Conservation (phyloP, 2,888 invertebrate species). For the Drosophila mettleri region DNA sequence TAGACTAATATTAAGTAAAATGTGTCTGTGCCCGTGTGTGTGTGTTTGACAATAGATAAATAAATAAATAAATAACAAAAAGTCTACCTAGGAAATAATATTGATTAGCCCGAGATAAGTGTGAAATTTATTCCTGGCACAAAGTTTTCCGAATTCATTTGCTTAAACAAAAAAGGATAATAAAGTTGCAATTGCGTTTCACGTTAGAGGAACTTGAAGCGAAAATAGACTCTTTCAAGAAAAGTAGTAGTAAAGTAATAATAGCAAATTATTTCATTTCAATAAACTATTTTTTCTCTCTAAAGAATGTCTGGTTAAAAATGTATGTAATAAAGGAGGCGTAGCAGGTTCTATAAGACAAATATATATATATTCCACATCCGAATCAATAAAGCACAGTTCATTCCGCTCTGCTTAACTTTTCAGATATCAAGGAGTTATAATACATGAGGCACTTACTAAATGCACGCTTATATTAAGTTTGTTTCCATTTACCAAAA, state of each 20-base stretch:
- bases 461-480: too few species aligned
- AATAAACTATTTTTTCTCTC: too few species aligned
- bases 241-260: background rate
- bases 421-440: too few species aligned
- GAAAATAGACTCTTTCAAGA: background rate
- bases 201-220: background rate
- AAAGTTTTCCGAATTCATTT: conserved; percentile 28
- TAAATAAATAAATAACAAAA: conserved; percentile 35
- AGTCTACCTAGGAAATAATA: conserved; percentile 15
- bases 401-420: too few species aligned
- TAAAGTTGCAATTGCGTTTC: background rate
- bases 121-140: conserved; percentile 39
- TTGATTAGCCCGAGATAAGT: conserved; percentile 38
- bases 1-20: conserved; percentile 28
- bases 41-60: conserved; percentile 43
- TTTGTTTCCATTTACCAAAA: too few species aligned
- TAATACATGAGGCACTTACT: too few species aligned
- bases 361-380: too few species aligned
- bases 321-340: too few species aligned
- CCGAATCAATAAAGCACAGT: too few species aligned
- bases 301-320: too few species aligned
- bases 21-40: conserved; percentile 24
- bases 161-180: background rate
- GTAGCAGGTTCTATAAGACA: too few species aligned
- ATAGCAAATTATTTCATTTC: too few species aligned